Percentiles rank a stretch among this genome's conserved stretches.
phyloP scores from a whole-genome alignment of 2,888 invertebrate genomes.

The Tipula confusa region DNA sequence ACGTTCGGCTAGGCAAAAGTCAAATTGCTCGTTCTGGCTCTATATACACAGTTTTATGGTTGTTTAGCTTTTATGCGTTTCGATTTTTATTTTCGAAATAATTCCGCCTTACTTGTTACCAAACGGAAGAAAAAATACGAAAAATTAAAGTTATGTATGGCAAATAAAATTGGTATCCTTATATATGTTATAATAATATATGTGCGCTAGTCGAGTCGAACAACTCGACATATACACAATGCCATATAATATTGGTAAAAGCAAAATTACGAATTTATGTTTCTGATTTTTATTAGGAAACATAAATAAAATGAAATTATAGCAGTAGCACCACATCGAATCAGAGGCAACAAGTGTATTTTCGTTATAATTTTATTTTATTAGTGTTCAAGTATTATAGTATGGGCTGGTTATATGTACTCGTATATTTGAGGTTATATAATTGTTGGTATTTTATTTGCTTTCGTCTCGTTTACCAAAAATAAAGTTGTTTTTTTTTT shows the following conservation, averaged over 20 bases:
- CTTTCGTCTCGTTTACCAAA: not conserved
- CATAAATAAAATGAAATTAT: conserved; percentile 16
- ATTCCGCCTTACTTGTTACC: conserved; percentile 14
- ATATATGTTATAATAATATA: too few species aligned
- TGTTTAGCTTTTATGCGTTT: conserved; percentile 25
- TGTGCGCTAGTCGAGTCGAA: not conserved
- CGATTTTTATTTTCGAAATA: not conserved
- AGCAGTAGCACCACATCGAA: not conserved
- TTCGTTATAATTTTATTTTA: not conserved
- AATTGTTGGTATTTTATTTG: not conserved
- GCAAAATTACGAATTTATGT: not conserved
- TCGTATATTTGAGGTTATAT: not conserved
- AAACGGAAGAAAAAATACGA: not conserved
- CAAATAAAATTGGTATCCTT: not conserved
- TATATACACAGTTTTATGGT: conserved; percentile 13
- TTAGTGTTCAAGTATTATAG: not conserved
- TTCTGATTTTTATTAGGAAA: conserved; percentile 3
- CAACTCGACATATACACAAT: not conserved
- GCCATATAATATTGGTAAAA: not conserved
- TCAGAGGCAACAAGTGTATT: not conserved
- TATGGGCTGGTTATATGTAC: not conserved
- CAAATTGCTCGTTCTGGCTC: not conserved
- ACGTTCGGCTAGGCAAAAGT: not conserved
- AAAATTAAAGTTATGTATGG: not conserved
- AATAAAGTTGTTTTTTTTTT: not conserved